phyloP scores from a whole-genome alignment of 2,113 vertebrate species.

The Xiphophorus maculatus region DNA sequence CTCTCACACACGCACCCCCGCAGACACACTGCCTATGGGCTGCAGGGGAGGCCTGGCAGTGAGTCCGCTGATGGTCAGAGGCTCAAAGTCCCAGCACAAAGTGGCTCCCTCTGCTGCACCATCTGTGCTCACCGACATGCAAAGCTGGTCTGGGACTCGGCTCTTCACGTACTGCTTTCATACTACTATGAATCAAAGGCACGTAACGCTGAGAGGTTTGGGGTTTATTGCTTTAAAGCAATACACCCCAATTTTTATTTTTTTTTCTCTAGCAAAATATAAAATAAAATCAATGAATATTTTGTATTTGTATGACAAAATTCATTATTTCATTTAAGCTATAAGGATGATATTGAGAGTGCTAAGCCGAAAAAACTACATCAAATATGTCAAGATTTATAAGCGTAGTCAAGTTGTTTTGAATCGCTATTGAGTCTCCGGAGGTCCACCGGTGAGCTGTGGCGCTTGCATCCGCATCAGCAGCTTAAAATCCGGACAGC shows the following conservation, averaged over 20 bases:
- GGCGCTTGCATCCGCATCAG: conserved; percentile 5
- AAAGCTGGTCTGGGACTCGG: conserved; percentile 38
- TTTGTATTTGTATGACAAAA: background rate
- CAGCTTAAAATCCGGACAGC: conserved; percentile 9
- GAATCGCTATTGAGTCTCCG: background rate
- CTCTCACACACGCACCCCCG: conserved; percentile 3
- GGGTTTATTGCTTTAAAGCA: background rate
- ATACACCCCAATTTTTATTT: background rate
- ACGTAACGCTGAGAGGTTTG: background rate
- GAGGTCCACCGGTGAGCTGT: background rate
- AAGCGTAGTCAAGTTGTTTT: too few species aligned
- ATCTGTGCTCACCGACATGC: conserved; percentile 64
- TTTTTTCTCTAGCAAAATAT: background rate
- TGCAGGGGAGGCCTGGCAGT: conserved; percentile 62
- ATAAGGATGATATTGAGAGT: background rate
- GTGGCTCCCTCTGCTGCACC: conserved; percentile 77
- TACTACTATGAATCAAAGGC: background rate
- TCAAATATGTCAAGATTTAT: background rate
- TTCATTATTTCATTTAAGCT: background rate
- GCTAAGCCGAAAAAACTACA: background rate
- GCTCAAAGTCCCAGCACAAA: conserved; percentile 56
- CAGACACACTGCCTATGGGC: conserved; percentile 51
- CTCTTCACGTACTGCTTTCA: conserved; percentile 24
- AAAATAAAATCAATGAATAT: background rate
- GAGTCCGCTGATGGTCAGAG: conserved; percentile 50